Base-by-base conservation (phyloP, 2,888 invertebrate genomes). In the Macroteleia sp. region DNA sequence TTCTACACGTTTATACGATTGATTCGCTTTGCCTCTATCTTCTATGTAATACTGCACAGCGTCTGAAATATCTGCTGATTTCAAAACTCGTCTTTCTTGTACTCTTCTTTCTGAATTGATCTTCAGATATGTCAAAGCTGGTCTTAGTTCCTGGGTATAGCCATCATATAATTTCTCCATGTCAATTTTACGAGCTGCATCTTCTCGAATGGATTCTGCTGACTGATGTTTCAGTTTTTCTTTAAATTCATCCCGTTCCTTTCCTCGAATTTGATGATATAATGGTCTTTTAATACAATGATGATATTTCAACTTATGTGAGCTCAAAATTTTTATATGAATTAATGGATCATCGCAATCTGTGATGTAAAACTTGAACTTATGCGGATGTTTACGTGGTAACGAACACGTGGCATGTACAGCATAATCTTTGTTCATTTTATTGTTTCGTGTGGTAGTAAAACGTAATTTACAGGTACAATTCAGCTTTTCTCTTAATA, bases 51-150 rank as follows among this genome's bases (percentile, higher is more conserved):
- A 36, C 41, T 73, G 59, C 8, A n/a, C 25, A 0, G 56, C 2
- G 48, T 80, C 73, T n/a, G 50, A 32, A 28, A 82, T 48, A 75
- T 85, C 82, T 10, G 8, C 17, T 3, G 69, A 70, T 10, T 54
- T 9, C 16, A 78, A 10, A n/a, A 6, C 17, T 14, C 39, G n/a
- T 32, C 74, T 50, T 0, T 20, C 4, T 46, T 44, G 8, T 1
- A 20, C 8, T 22, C 32, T 25, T 8, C 39, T 19, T 73, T 77
- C 71, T 0, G 79, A 75, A 6, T 61, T 75, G 1, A 48, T 48
- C 57, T 71, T 75, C 1, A 32, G 30, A 14, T 22, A 14, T 6
- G 39, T 44, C 1, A 30, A 1, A 3, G 22, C 1, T 12, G 3
- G 17, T 17, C 34, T 9, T 1, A 48, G 3, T 5, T 39, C 30